Base-by-base conservation (phyloP, 2,888 invertebrate genomes). In the Acleris emargana region DNA sequence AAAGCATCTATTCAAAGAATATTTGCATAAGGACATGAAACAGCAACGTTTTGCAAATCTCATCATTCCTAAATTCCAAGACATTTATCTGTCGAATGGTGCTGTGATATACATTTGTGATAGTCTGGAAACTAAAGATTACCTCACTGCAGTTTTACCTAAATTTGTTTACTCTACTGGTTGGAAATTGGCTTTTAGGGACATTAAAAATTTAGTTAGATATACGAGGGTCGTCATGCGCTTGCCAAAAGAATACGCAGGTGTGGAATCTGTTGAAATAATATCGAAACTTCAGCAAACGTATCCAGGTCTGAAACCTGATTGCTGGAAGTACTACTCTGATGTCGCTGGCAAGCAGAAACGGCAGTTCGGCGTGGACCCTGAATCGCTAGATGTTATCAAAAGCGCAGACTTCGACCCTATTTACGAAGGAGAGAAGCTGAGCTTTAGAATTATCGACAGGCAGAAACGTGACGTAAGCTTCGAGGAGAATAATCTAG, bases 101-200 rank as follows among this genome's bases (percentile, higher is more conserved):
- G 91, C 91, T 67, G 86, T 91, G 22, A 88, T 91, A 45, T 91
- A 91, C 64, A 81, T 91, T 25, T 91, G 91, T 79, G 90, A 91
- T 72, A 88, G 89, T 77, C 74, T 91, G 55, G 91, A 91, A 74
- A 89, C 89, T 4, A 91, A 84, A 69, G 89, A 91, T 53, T 91
- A 91, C 70, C 74, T 91, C 11, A 80, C 76, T 0, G 89, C 89
- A 61, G 72, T 89, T 13, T 69, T 91, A 20, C 86, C 89, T 0
- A 91, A 88, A 68, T 87, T 91, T 28, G 79, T 88, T 5, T 84
- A 84, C 45, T 86, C 88, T 0, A 91, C 90, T 1, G 87, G 89
- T 0, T 72, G 91, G 22, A 89, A 88, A 72, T 71, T 91, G 5
- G 78, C 76, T 0, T 89, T 91, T 74, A 84, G 83, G 62, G 84